Conservation (phyloP, 2,888 invertebrate genomes). For the Ctena decussata region DNA sequence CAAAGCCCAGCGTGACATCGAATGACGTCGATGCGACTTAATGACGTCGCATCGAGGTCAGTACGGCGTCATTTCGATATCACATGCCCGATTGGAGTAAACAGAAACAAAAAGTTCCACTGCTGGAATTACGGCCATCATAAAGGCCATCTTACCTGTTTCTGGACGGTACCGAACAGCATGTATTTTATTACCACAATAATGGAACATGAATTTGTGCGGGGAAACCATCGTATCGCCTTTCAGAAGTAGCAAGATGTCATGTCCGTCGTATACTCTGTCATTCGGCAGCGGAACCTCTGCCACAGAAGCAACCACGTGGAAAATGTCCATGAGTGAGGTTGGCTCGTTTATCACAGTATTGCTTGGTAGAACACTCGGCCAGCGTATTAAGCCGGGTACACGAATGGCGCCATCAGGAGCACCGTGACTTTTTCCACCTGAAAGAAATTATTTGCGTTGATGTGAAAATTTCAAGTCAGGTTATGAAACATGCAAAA, state of each 20-base stretch:
- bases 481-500: no score
- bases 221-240: slow-evolving; percentile 66
- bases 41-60: no score
- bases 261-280: slow-evolving; percentile 83
- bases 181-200: slow-evolving; percentile 83
- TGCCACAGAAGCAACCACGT: slow-evolving; percentile 81
- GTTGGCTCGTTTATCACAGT: slow-evolving; percentile 79
- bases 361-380: slow-evolving; percentile 77
- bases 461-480: no score
- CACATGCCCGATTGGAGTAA: no score
- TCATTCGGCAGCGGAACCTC: slow-evolving; percentile 73
- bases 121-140: no score
- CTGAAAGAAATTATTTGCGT: slow-evolving; percentile 63
- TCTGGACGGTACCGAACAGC: slow-evolving; percentile 78
- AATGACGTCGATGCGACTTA: no score
- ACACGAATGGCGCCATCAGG: slow-evolving; percentile 87
- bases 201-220: slow-evolving; percentile 85
- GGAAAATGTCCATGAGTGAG: slow-evolving; percentile 86
- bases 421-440: slow-evolving; percentile 85
- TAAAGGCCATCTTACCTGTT: slow-evolving; percentile 60
- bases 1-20: no score
- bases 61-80: no score
- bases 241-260: slow-evolving; percentile 82
- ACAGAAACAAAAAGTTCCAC: no score
- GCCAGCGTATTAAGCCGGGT: slow-evolving; percentile 85